Evolutionary conservation across 2,797 vertebrate genomes (phyloP), one percentile per base, ranked within the genome.

Genomic region (Loris lydekkerianus): DNA sequence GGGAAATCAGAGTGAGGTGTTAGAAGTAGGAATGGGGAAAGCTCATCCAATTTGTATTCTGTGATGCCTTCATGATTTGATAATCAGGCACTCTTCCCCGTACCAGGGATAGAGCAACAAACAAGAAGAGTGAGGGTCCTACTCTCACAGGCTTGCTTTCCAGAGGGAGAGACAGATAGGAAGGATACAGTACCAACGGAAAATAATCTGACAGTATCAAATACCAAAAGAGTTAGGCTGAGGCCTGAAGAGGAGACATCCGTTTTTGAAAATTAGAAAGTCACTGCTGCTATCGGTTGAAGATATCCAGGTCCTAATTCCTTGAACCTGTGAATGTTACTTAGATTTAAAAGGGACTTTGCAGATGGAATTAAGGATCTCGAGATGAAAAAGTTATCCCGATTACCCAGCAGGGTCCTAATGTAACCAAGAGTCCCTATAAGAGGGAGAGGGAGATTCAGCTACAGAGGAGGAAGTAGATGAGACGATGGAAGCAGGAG

Each of bases 181-280:
- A 80, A 86, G 89, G 43, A 61, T 65, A 60, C 53, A 10, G 8
- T 14, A 80, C 72, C 25, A 73, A 5, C 77, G n/a, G 60, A 84
- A 86, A 73, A 89, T 67, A 94, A 61, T 7, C 25, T 13, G 4
- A 93, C n/a, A 86, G 43, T 46, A 82, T 76, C 21, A 85, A 92
- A 92, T 83, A 37, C 80, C 60, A 84, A 80, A 34, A 82, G 37
- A 91, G 9, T 34, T 76, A 91, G 27, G 65, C 70, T 58, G 60
- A 73, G 37, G 29, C 67, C 43, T 85, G 14, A 77, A 93, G 89
- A 93, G 29, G 86, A 65, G 73, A 92, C 49, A 83, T 0, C 72
- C 8, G 25, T 60, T 80, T 86, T 86, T 95, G 56, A 96, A 95
- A 83, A 91, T 70, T 58, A 69, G 49, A 20, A 82, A 61, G 80